These are phyloP conservation scores for Pavo muticus DNA, from an alignment of 2,113 vertebrate genomes.

Conservation along the genomic window DNA sequence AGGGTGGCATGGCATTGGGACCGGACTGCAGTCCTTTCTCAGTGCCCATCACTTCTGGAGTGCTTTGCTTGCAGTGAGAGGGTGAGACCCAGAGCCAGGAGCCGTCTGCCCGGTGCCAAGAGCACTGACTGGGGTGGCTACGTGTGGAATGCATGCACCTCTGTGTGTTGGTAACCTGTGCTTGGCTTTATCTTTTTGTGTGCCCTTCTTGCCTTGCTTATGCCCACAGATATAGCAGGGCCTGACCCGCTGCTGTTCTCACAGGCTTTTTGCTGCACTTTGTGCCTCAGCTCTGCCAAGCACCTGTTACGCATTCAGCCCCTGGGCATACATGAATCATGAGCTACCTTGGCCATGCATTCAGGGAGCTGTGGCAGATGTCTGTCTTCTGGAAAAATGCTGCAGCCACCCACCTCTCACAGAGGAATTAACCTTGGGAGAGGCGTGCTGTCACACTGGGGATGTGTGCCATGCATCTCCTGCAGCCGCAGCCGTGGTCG, in stretches of 20 bases:
- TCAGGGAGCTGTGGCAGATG: slow-evolving; percentile 43
- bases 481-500: background rate
- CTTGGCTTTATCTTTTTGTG: background rate
- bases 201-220: background rate
- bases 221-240: background rate
- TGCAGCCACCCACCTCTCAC: slow-evolving; percentile 8
- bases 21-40: background rate
- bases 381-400: slow-evolving; percentile 44
- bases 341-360: slow-evolving; percentile 41
- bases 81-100: background rate
- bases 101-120: background rate
- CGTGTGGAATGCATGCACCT: background rate
- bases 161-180: background rate
- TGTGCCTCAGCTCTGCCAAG: background rate
- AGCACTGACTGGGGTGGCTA: background rate
- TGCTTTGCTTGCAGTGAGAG: background rate
- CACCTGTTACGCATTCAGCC: background rate
- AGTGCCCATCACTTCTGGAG: background rate
- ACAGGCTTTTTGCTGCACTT: background rate
- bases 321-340: slow-evolving; percentile 27
- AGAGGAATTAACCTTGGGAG: slow-evolving; percentile 47
- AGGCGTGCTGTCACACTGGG: background rate
- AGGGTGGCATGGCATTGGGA: background rate
- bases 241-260: background rate
- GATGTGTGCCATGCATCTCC: background rate